phyloP scores from a whole-genome alignment of 2,888 invertebrate species.

The Acleris sparsana region DNA sequence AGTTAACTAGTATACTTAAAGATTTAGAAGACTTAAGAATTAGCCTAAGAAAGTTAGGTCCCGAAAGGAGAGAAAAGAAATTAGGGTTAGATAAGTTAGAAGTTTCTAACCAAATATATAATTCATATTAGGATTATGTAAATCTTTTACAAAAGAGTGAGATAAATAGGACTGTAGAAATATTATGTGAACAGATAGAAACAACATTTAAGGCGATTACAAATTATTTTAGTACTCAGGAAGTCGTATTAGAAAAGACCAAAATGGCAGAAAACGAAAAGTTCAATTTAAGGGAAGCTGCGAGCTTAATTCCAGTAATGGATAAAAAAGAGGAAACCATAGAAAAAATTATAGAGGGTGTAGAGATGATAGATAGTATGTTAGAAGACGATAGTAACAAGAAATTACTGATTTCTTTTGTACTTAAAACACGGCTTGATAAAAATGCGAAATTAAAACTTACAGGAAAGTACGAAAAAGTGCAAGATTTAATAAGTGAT shows the following conservation, averaged over 20 bases:
- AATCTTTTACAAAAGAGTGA: neutral
- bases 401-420: constrained; percentile 21
- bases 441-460: constrained; percentile 25
- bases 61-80: constrained; percentile 1
- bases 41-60: constrained; percentile 20
- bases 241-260: neutral
- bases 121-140: neutral
- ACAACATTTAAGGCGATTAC: neutral
- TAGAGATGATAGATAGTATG: constrained; percentile 7
- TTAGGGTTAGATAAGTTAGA: constrained; percentile 3
- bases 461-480: constrained; percentile 5
- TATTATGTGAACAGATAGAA: constrained; percentile 15
- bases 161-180: neutral
- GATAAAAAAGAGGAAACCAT: constrained; percentile 8
- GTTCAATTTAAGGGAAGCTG: constrained; percentile 11
- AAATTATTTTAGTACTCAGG: neutral
- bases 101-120: constrained; percentile 5
- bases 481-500: constrained; percentile 7
- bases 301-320: constrained; percentile 7
- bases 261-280: constrained; percentile 1
- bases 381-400: neutral
- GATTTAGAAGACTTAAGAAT: constrained; percentile 18
- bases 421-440: constrained; percentile 20
- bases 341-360: constrained; percentile 9
- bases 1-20: constrained; percentile 13